A percentile compares a stretch with the other conserved stretches of the same genome.
These are phyloP conservation scores for Cantharis rufa DNA, from an alignment of 2,888 invertebrate species.

Conservation along the genomic window DNA sequence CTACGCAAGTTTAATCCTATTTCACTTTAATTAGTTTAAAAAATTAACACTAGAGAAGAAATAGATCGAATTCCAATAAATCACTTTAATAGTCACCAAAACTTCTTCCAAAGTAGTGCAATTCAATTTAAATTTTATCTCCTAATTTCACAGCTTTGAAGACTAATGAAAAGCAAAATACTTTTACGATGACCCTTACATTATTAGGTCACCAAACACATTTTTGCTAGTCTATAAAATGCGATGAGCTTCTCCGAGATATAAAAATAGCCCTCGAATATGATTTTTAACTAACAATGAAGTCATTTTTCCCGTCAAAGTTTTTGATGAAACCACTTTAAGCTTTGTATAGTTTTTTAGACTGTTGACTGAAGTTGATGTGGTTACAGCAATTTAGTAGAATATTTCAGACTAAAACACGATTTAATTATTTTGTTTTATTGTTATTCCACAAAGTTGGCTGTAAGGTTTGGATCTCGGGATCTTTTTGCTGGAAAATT, in stretches of 20 bases:
- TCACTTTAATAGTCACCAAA: neutral
- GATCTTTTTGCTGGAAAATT: neutral
- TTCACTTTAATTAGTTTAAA: neutral
- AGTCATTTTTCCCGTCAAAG: neutral
- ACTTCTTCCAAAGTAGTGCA: neutral
- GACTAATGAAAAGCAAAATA: neutral
- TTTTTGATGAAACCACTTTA: neutral
- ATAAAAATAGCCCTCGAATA: neutral
- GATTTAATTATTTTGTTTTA: neutral
- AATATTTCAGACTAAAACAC: neutral
- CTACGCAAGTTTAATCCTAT: neutral
- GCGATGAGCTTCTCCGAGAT: neutral
- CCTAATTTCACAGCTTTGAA: neutral
- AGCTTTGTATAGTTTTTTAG: neutral
- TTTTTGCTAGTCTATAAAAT: neutral
- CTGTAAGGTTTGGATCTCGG: neutral
- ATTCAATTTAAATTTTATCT: neutral
- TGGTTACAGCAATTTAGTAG: neutral
- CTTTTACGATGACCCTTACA: neutral
- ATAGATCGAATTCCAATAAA: neutral
- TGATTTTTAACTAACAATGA: neutral
- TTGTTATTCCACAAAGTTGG: neutral
- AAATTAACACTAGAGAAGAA: neutral
- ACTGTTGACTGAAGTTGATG: neutral
- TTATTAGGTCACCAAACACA: neutral